These are phyloP conservation scores for Papilio glaucus DNA, from an alignment of 1,140 invertebrate species.

Conservation along the genomic window DNA sequence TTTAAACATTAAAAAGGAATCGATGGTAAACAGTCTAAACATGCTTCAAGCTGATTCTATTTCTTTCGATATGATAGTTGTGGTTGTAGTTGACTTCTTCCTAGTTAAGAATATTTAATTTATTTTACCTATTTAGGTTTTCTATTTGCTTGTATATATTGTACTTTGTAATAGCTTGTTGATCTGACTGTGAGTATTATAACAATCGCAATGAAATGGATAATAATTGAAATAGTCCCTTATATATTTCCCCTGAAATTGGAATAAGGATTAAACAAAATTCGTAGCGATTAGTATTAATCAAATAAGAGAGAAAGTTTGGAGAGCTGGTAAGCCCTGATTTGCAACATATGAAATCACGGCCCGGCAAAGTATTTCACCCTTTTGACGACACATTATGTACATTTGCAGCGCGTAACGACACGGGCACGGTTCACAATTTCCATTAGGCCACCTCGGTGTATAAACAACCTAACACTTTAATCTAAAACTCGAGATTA, in stretches of 20 bases:
- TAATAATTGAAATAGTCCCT: neutral
- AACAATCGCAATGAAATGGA: neutral
- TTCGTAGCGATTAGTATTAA: conserved; percentile 11
- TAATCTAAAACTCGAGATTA: conserved; percentile 45
- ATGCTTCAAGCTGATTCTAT: too few species aligned
- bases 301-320: conserved; percentile 58
- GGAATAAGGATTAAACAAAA: neutral
- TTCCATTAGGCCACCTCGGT: conserved; percentile 70
- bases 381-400: conserved; percentile 82
- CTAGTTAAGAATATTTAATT: too few species aligned
- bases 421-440: conserved; percentile 79
- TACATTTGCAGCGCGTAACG: conserved; percentile 81
- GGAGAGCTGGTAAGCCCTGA: conserved; percentile 67
- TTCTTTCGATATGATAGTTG: too few species aligned
- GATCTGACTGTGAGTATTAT: too few species aligned
- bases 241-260: neutral
- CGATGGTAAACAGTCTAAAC: too few species aligned
- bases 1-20: too few species aligned
- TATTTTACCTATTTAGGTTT: too few species aligned
- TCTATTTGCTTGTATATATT: too few species aligned
- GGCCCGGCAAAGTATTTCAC: conserved; percentile 78
- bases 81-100: too few species aligned
- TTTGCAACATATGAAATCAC: conserved; percentile 72
- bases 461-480: conserved; percentile 62
- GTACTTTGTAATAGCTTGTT: too few species aligned